These are phyloP conservation scores for Aleiodes leptofemur DNA, from an alignment of 2,888 invertebrate species.

Conservation along the genomic window DNA sequence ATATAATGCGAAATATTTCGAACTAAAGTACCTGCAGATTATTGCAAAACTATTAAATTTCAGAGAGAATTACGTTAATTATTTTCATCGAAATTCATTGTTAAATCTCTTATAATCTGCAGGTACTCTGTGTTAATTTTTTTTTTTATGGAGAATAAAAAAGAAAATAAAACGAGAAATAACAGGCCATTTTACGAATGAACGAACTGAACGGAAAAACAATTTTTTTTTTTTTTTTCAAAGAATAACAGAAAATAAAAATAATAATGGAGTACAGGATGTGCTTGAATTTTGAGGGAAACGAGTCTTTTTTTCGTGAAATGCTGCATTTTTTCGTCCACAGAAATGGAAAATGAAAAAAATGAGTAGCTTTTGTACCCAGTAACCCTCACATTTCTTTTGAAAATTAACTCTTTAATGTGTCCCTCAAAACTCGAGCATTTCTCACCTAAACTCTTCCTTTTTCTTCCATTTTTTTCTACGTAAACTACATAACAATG, in stretches of 20 bases:
- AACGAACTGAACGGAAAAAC: conserved; percentile 47
- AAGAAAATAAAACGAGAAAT: conserved; percentile 65
- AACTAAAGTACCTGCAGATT: not conserved
- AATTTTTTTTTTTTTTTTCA: conserved; percentile 42
- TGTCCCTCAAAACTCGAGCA: conserved; percentile 3
- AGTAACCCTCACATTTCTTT: conserved; percentile 3
- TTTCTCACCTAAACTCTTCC: not conserved
- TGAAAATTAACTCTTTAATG: not conserved
- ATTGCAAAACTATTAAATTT: not conserved
- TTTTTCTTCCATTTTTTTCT: conserved; percentile 44
- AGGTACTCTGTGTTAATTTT: conserved; percentile 29
- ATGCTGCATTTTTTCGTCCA: not conserved
- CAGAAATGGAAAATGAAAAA: not conserved
- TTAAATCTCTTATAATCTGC: conserved; percentile 4
- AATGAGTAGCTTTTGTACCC: conserved; percentile 9
- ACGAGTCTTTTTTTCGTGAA: conserved; percentile 17
- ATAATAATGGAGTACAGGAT: conserved; percentile 47
- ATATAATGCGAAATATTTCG: not conserved
- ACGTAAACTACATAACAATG: conserved; percentile 63
- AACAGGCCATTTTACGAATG: conserved; percentile 67
- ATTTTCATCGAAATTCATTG: not conserved
- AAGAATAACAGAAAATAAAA: conserved; percentile 44
- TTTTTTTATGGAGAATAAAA: conserved; percentile 47
- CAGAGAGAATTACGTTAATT: too few species aligned
- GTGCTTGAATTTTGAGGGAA: conserved; percentile 27